phyloP scores from a whole-genome alignment of 2,888 invertebrate genomes.

The Gandaritis pyraliata region DNA sequence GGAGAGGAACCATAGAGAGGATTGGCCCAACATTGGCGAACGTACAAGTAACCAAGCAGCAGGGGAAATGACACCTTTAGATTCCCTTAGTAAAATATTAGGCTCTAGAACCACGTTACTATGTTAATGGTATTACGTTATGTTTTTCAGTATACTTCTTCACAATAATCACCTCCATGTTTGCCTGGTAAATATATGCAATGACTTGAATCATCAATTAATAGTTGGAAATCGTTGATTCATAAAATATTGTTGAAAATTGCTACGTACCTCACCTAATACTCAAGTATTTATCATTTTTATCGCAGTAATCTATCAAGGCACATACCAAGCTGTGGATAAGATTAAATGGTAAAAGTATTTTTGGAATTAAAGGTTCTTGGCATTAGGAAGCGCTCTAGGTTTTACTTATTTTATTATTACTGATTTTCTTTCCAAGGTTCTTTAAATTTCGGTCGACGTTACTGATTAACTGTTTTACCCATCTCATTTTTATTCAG shows the following conservation, averaged over 20 bases:
- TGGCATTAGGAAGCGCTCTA: constrained; percentile 19
- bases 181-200: not conserved
- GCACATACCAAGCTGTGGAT: constrained; percentile 17
- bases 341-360: constrained; percentile 20
- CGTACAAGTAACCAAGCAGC: constrained; percentile 56
- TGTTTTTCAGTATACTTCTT: too few relatives aligned
- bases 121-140: too few relatives aligned
- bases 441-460: too few relatives aligned
- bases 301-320: constrained; percentile 11
- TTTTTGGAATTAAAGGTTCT: constrained; percentile 7
- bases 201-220: not conserved
- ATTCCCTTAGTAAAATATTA: constrained; percentile 1
- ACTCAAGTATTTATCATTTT: constrained; percentile 17
- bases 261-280: not conserved
- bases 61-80: constrained; percentile 65
- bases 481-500: too few relatives aligned
- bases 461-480: too few relatives aligned
- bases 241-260: not conserved
- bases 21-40: constrained; percentile 75
- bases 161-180: too few relatives aligned
- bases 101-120: too few relatives aligned
- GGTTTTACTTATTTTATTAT: too few relatives aligned
- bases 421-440: too few relatives aligned
- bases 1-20: constrained; percentile 75
- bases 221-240: not conserved